Conservation (phyloP, 30 jellyfish, hydroid and myxozoan species). For the Mastigias papua region DNA sequence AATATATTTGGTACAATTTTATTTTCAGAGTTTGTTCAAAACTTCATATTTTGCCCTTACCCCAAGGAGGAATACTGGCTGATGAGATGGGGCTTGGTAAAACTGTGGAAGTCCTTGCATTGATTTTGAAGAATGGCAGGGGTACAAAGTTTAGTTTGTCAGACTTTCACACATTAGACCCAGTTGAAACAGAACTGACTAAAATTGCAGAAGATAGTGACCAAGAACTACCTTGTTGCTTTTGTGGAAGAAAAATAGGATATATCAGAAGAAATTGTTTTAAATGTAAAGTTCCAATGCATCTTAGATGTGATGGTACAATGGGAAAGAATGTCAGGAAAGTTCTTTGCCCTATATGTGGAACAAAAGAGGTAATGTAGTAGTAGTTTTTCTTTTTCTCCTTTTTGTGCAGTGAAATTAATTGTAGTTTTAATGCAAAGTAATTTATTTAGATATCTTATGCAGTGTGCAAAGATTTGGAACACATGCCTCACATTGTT, state of each 20-base stretch:
- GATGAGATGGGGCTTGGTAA: constrained; percentile 99
- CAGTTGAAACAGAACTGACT: not conserved
- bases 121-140: constrained; percentile 66
- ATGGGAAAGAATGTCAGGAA: not conserved
- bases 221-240: not conserved
- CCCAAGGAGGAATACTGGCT: constrained; percentile 98
- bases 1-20: not conserved
- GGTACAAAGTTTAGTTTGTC: not conserved
- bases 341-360: constrained; percentile 45
- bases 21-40: constrained; percentile 35
- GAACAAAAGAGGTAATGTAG: constrained; percentile 58
- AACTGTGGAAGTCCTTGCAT: constrained; percentile 94
- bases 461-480: no score
- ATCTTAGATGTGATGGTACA: constrained; percentile 65
- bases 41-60: constrained; percentile 57
- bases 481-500: no score
- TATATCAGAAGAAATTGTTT: constrained; percentile 33
- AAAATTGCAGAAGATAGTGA: not conserved
- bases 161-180: not conserved
- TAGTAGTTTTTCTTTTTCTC: no score
- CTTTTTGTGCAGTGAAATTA: not conserved
- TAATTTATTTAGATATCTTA: no score
- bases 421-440: no score
- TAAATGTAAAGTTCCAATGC: constrained; percentile 65
- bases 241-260: constrained; percentile 21